Evolutionary conservation across 1,140 invertebrate species (phyloP).

Genomic region (Gonatopus flavifemur): DNA sequence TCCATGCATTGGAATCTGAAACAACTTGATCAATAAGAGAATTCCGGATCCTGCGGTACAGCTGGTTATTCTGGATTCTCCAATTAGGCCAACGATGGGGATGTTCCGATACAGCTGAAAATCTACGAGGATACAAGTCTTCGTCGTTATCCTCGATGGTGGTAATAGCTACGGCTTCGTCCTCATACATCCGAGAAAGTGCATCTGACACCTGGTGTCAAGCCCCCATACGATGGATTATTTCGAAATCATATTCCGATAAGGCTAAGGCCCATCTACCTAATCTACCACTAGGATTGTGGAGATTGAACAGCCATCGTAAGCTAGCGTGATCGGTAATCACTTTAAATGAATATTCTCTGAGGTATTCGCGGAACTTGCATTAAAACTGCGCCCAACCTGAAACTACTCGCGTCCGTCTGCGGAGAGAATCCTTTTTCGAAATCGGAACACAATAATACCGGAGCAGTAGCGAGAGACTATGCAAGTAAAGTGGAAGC

Average conservation of each 20-base stretch:
- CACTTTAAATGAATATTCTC: too few species aligned
- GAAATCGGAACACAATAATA: background rate
- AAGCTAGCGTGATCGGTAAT: too few species aligned
- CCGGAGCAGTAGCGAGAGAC: conserved; percentile 1
- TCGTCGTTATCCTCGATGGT: background rate
- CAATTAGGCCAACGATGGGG: too few species aligned
- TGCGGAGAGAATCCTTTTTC: background rate
- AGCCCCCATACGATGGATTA: conserved; percentile 11
- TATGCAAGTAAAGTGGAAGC: background rate
- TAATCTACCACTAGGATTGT: too few species aligned
- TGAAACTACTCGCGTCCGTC: conserved; percentile 4
- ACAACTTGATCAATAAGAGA: background rate
- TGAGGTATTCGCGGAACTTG: conserved; percentile 29
- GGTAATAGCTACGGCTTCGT: background rate
- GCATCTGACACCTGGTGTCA: too few species aligned
- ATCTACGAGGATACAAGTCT: conserved; percentile 3
- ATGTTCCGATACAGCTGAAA: background rate
- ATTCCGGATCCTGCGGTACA: conserved; percentile 1
- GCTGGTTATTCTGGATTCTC: background rate
- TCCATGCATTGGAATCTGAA: too few species aligned
- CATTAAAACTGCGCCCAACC: background rate
- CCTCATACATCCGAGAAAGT: conserved; percentile 14
- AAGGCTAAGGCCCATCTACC: conserved; percentile 30
- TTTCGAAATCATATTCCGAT: background rate
- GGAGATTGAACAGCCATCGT: too few species aligned